phyloP scores from a whole-genome alignment of 2,113 vertebrate species.

The Numenius arquata region DNA sequence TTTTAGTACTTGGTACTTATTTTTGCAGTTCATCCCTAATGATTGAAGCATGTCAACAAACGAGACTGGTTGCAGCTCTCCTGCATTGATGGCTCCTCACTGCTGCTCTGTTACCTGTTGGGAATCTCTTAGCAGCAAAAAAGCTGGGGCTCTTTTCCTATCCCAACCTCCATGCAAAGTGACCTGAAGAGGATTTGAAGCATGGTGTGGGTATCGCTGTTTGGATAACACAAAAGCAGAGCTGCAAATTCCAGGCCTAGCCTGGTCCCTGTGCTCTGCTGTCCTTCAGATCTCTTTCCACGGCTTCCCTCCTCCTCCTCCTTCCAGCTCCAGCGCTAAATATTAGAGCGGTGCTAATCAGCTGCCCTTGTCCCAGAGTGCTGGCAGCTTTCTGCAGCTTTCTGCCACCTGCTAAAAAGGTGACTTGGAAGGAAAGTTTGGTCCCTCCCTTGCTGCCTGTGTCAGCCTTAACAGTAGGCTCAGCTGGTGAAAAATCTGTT shows the following conservation, averaged over 20 bases:
- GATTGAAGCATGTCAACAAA: not conserved
- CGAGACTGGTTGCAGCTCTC: not conserved
- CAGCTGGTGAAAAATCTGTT: not conserved
- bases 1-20: not conserved
- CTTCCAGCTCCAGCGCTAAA: not conserved
- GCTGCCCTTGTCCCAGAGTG: not conserved
- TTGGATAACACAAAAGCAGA: not conserved
- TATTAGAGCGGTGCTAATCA: not conserved
- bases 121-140: not conserved
- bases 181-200: not conserved
- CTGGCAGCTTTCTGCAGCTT: not conserved
- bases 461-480: fast-evolving
- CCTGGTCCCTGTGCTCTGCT: not conserved
- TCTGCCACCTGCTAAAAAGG: not conserved
- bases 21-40: not conserved
- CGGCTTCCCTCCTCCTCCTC: not conserved
- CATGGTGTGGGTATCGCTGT: not conserved
- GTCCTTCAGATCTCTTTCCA: not conserved
- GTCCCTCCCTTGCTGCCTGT: not conserved
- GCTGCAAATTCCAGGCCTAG: not conserved
- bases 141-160: not conserved
- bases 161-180: not conserved
- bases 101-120: not conserved
- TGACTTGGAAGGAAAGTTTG: not conserved
- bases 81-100: not conserved